Conservation (phyloP, 2,888 invertebrate species). For the Sinelater perroti region DNA sequence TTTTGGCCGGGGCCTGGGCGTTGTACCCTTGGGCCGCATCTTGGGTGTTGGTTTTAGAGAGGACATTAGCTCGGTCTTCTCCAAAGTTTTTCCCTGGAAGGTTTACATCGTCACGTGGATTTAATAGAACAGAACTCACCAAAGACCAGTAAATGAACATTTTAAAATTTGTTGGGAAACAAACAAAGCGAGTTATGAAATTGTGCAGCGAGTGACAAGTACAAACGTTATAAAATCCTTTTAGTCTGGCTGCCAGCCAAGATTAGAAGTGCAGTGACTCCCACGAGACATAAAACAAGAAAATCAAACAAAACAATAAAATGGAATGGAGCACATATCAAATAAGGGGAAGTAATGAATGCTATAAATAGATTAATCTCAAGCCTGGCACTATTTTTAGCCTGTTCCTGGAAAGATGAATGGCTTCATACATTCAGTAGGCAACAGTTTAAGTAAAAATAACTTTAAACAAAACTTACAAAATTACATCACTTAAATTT, state of each 20-base stretch:
- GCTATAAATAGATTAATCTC: slow-evolving; percentile 8
- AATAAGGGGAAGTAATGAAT: slow-evolving; percentile 12
- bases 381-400: slow-evolving; percentile 1
- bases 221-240: too few species aligned
- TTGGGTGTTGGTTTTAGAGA: slow-evolving; percentile 70
- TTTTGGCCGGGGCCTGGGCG: slow-evolving; percentile 81
- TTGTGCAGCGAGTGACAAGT: not conserved
- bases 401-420: not conserved
- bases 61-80: slow-evolving; percentile 71
- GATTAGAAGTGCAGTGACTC: slow-evolving; percentile 15
- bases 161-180: slow-evolving; percentile 6
- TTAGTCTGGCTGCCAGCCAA: slow-evolving; percentile 15
- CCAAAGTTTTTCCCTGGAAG: slow-evolving; percentile 79
- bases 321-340: slow-evolving; percentile 7
- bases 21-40: slow-evolving; percentile 70
- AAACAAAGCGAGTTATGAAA: slow-evolving; percentile 2
- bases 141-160: slow-evolving; percentile 59
- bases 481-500: too few species aligned
- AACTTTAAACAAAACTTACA: not conserved
- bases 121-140: slow-evolving; percentile 44
- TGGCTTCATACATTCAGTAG: too few species aligned
- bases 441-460: not conserved
- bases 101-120: slow-evolving; percentile 20
- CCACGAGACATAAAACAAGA: slow-evolving; percentile 17
- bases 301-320: slow-evolving; percentile 1